Base-by-base conservation (phyloP, 2,113 vertebrate genomes). In the Amblyopsis rosae region DNA sequence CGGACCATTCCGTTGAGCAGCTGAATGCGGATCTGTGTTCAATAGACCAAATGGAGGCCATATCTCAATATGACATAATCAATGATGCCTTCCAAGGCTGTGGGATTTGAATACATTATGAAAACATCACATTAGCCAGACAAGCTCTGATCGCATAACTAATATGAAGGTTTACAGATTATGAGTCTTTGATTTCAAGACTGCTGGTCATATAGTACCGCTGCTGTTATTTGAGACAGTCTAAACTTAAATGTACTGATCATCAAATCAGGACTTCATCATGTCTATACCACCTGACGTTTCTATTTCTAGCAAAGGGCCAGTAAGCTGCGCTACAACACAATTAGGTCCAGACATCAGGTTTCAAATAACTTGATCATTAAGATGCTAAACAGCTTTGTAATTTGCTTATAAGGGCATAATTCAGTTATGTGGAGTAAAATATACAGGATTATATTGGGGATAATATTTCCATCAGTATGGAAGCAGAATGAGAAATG, bases 51-150 rank as follows among this genome's bases (percentile, higher is more conserved):
- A 75, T 49, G n/a, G 13, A 70, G 46, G 62, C 10, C 16, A 69
- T 84, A 56, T 73, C 73, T 65, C 49, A 55, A 49, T 77, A 66
- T 71, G 64, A 67, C 65, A 69, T 64, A 59, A 75, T 83, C 76
- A 76, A 77, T 82, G 64, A 62, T 76, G 48, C 70, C 49, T 84
- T 68, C 79, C 41, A 69, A 54, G 45, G 65, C 33, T 59, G 12
- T 66, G 74, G 35, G 66, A 73, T 76, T 70, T 81, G 58, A 81
- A 76, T 78, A 72, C 75, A 69, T 81, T 51, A 51, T 41, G 35
- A 41, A 41, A 41, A 41, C 35, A 1, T 41, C 35, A 41, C 4
- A 41, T 41, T 41, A 41, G 35, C 35, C 59, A 53, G 65, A 47
- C 26, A 70, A 72, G 65, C 53, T 76, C 46, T 65, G 53, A 71